Conservation (phyloP, 2,888 invertebrate species). For the Orthosia cruda region DNA sequence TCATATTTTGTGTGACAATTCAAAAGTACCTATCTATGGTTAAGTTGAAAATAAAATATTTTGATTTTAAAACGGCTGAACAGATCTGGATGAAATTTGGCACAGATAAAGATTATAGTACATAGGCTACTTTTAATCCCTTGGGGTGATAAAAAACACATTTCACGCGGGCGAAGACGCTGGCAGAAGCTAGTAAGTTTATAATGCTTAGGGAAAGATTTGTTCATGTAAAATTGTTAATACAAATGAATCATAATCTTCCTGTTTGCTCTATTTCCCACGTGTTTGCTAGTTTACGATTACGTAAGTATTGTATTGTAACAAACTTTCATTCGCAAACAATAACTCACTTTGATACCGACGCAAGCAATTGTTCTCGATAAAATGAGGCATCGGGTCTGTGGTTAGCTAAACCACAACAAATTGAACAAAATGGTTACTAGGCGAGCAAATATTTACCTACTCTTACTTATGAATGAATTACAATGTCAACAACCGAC, state of each 20-base stretch:
- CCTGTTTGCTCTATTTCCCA: not conserved
- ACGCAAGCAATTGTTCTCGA: slow-evolving; percentile 25
- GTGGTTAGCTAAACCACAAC: slow-evolving; percentile 35
- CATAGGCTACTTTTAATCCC: too few relatives aligned
- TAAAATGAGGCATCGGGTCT: slow-evolving; percentile 27
- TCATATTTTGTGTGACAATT: too few relatives aligned
- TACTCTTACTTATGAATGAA: slow-evolving; percentile 4
- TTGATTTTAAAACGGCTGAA: too few relatives aligned
- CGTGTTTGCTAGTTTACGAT: not conserved
- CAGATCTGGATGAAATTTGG: too few relatives aligned
- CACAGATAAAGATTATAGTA: too few relatives aligned
- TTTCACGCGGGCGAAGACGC: too few relatives aligned
- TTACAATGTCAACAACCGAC: not conserved
- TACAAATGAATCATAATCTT: not conserved
- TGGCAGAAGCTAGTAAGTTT: too few relatives aligned
- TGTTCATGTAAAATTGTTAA: not conserved
- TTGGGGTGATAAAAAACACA: too few relatives aligned
- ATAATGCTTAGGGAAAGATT: not conserved
- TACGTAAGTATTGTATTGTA: not conserved
- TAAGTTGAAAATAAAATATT: too few relatives aligned
- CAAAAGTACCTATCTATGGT: too few relatives aligned
- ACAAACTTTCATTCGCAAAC: slow-evolving; percentile 24
- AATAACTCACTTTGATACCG: not conserved
- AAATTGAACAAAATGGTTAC: slow-evolving; percentile 29
- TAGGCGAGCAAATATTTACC: slow-evolving; percentile 13